phyloP scores from a whole-genome alignment of 2,113 vertebrate genomes.

The Gallinago undulata region DNA sequence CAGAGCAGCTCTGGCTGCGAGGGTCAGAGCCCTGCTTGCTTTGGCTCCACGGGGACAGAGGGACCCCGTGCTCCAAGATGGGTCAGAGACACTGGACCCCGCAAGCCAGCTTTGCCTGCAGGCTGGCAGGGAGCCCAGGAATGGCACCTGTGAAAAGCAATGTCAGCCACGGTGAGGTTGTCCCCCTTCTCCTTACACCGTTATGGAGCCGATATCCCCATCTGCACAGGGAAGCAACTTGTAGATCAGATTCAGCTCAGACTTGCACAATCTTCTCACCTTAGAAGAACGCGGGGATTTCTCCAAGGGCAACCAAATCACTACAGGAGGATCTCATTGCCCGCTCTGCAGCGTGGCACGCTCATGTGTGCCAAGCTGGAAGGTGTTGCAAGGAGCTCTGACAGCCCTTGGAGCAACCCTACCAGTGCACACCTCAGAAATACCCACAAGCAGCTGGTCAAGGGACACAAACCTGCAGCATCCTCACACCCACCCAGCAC shows the following conservation, averaged over 20 bases:
- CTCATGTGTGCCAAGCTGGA: neutral
- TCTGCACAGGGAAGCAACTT: neutral
- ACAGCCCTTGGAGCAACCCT: neutral
- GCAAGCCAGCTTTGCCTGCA: accelerated
- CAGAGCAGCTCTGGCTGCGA: neutral
- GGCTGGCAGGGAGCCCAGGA: neutral
- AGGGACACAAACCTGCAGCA: neutral
- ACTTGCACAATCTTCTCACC: neutral
- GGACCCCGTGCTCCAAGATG: accelerated
- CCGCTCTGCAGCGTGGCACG: accelerated
- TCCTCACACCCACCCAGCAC: accelerated
- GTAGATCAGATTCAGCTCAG: neutral
- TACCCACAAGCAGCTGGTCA: accelerated
- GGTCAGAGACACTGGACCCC: accelerated
- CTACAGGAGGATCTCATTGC: neutral
- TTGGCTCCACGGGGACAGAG: accelerated
- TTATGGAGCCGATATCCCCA: neutral
- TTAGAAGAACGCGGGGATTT: neutral
- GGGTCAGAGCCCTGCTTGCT: neutral
- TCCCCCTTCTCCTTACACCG: neutral
- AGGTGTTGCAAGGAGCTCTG: neutral
- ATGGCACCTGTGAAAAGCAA: accelerated
- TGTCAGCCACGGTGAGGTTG: neutral
- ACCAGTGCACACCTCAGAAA: accelerated
- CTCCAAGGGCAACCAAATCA: neutral